These are phyloP conservation scores for Neoascia interrupta DNA, from an alignment of 2,888 invertebrate genomes.

Conservation along the genomic window DNA sequence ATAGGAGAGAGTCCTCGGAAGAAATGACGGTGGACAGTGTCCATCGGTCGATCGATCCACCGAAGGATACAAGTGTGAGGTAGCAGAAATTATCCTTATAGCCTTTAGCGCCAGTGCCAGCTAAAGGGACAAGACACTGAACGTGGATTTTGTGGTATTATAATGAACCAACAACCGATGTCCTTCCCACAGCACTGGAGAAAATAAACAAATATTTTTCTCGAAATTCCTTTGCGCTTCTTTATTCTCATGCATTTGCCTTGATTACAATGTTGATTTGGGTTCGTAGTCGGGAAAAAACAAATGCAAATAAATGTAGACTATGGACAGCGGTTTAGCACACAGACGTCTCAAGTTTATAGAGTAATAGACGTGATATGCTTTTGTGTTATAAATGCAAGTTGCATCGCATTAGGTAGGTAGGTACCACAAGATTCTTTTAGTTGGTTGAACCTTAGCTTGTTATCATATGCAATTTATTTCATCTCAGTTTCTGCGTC, in stretches of 20 bases:
- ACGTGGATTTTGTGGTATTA: neutral
- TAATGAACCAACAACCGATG: neutral
- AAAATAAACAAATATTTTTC: neutral
- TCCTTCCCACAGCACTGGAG: conserved; percentile 4
- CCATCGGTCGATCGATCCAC: neutral
- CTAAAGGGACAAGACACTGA: too few species aligned
- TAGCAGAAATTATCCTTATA: neutral
- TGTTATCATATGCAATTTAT: too few species aligned
- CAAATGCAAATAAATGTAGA: neutral
- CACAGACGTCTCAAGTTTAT: neutral
- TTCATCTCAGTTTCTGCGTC: too few species aligned
- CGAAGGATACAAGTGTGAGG: neutral
- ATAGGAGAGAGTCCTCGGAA: neutral
- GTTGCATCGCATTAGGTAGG: too few species aligned
- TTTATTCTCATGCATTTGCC: conserved; percentile 4
- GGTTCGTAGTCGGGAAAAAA: neutral
- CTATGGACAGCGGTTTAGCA: neutral
- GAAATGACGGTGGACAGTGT: neutral
- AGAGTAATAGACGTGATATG: too few species aligned
- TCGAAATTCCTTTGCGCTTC: neutral
- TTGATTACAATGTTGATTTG: conserved; percentile 28
- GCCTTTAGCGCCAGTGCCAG: too few species aligned
- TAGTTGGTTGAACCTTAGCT: too few species aligned
- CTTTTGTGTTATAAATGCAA: too few species aligned
- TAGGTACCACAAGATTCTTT: too few species aligned